phyloP scores from a whole-genome alignment of 2,797 vertebrate genomes.

The Chrysocyon brachyurus region DNA sequence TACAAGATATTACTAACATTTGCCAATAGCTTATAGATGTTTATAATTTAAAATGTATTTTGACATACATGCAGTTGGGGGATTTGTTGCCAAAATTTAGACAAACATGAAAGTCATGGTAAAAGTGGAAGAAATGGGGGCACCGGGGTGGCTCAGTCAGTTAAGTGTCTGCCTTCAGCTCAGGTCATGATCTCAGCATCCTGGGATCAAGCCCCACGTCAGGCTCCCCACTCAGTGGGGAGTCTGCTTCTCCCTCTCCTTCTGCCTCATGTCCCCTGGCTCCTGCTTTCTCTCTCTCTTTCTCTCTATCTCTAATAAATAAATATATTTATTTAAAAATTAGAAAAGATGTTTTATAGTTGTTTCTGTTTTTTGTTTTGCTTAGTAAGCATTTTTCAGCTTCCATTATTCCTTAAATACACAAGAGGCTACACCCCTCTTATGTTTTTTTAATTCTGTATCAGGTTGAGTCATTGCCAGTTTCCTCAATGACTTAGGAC shows the following conservation, averaged over 20 bases:
- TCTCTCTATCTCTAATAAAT: background rate
- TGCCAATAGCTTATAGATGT: background rate
- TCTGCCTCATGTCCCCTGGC: too few relatives aligned
- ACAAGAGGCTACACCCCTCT: background rate
- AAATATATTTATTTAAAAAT: background rate
- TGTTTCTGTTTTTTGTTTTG: background rate
- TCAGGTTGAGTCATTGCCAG: conserved; percentile 14
- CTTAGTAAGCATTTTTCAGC: conserved; percentile 70
- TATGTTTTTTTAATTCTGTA: conserved; percentile 11
- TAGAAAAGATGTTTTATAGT: conserved; percentile 12
- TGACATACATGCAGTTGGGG: background rate
- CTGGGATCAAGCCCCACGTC: background rate
- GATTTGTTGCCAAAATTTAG: conserved; percentile 42
- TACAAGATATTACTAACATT: background rate
- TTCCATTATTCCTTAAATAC: conserved; percentile 60
- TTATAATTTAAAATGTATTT: background rate
- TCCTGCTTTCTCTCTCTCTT: background rate
- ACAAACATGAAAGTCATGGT: conserved; percentile 20
- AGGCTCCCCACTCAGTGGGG: background rate
- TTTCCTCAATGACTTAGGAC: background rate
- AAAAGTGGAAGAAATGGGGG: conserved; percentile 42
- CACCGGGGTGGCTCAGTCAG: background rate
- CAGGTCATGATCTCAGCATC: background rate
- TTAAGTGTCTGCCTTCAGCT: background rate
- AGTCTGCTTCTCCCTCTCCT: background rate